phyloP scores from a whole-genome alignment of 35 echinoderm and acorn worm species.

The Lytechinus variegatus region DNA sequence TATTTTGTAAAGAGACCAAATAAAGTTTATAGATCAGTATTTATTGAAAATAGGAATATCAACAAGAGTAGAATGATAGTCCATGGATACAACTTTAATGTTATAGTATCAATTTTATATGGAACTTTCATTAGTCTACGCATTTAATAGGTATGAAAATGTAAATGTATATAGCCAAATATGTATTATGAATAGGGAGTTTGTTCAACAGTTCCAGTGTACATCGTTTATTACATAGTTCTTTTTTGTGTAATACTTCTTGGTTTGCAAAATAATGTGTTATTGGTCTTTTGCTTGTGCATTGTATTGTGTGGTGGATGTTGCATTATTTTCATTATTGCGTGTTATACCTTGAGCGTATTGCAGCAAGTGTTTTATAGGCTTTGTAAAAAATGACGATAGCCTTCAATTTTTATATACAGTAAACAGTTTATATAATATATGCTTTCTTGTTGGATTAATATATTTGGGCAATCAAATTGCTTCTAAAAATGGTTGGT shows the following conservation, averaged over 20 bases:
- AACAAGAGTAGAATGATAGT: not conserved
- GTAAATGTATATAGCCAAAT: not conserved
- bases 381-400: not conserved
- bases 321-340: not conserved
- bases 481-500: not conserved
- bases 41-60: not conserved
- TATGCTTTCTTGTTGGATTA: not conserved
- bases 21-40: constrained; percentile 6
- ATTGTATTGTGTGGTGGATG: not conserved
- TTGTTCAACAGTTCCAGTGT: not conserved
- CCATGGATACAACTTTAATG: not conserved
- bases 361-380: not conserved
- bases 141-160: not conserved
- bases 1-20: constrained; percentile 19
- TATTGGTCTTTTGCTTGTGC: not conserved
- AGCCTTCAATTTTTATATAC: not conserved
- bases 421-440: not conserved
- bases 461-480: not conserved
- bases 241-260: not conserved
- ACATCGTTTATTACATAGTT: not conserved
- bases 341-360: not conserved
- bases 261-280: not conserved
- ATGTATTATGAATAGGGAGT: not conserved
- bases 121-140: not conserved
- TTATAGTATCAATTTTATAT: not conserved